Percentiles rank a stretch among this genome's conserved stretches.
phyloP scores from a whole-genome alignment of 2,113 vertebrate genomes.

The Alethe diademata region DNA sequence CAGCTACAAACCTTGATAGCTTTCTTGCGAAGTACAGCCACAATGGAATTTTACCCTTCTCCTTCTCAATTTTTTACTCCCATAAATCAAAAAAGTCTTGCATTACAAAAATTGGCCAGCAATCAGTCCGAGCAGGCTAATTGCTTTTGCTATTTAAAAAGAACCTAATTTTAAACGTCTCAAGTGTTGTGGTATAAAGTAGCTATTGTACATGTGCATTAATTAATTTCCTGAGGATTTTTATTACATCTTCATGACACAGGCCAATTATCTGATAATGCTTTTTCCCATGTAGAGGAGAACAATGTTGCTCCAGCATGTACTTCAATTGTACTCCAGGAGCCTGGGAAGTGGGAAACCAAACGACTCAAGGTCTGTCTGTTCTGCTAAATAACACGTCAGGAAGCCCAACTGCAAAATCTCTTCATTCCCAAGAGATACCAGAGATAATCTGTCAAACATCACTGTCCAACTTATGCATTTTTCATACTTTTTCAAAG shows the following conservation, averaged over 20 bases:
- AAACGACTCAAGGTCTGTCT: not conserved
- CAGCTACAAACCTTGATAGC: not conserved
- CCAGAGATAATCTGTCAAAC: conserved; percentile 15
- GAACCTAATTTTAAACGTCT: conserved; percentile 58
- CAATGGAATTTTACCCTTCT: not conserved
- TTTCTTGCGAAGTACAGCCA: not conserved
- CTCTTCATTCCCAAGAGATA: not conserved
- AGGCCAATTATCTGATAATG: conserved; percentile 68
- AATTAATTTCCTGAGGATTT: conserved; percentile 78
- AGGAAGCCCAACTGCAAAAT: not conserved
- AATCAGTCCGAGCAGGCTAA: conserved; percentile 55
- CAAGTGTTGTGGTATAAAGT: conserved; percentile 66
- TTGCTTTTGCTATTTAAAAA: conserved; percentile 61
- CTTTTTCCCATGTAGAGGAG: conserved; percentile 24
- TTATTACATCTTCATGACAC: conserved; percentile 67
- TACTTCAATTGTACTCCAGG: not conserved
- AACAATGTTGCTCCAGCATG: conserved; percentile 7
- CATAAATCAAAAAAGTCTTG: conserved; percentile 47
- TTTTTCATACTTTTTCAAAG: conserved; percentile 36
- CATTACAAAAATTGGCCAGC: conserved; percentile 34
- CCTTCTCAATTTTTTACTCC: not conserved
- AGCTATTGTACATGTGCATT: conserved; percentile 67
- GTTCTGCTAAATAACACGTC: not conserved
- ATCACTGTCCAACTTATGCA: not conserved
- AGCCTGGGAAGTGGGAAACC: conserved; percentile 9